phyloP scores from a whole-genome alignment of 2,888 invertebrate species.

The Amphipoea lucens region DNA sequence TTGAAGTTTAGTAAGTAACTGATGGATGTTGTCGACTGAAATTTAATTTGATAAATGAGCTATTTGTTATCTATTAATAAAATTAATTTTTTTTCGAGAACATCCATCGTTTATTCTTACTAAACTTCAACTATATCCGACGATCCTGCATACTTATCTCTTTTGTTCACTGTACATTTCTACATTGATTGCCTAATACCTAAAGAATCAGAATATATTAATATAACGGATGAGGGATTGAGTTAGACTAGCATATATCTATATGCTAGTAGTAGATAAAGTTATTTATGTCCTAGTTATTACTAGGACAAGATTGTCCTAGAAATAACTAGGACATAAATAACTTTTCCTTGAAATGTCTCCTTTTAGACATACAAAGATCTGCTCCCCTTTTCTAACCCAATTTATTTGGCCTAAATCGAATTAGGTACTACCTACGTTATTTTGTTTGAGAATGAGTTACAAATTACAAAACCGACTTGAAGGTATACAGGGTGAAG shows the following conservation, averaged over 20 bases:
- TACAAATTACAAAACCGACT: slow-evolving; percentile 6
- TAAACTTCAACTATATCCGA: too few species aligned
- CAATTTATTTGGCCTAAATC: slow-evolving; percentile 21
- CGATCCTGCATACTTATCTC: too few species aligned
- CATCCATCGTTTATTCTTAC: too few species aligned
- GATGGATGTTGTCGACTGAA: too few species aligned
- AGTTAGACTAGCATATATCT: not conserved
- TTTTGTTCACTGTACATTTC: not conserved
- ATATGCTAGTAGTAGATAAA: too few species aligned
- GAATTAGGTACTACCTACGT: slow-evolving; percentile 9
- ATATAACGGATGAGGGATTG: not conserved
- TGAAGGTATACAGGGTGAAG: not conserved
- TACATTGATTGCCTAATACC: not conserved
- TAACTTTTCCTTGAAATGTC: slow-evolving; percentile 17
- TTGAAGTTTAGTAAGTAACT: too few species aligned
- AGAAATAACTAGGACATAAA: not conserved
- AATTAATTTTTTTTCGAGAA: too few species aligned
- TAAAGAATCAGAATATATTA: not conserved
- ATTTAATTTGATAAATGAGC: too few species aligned
- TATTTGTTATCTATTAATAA: too few species aligned
- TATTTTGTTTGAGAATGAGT: not conserved
- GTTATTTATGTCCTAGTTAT: too few species aligned
- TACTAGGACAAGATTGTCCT: too few species aligned
- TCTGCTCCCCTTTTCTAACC: slow-evolving; percentile 4
- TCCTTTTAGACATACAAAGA: slow-evolving; percentile 6